Conservation (phyloP, 2,888 invertebrate species). For the Fragum fragum region DNA sequence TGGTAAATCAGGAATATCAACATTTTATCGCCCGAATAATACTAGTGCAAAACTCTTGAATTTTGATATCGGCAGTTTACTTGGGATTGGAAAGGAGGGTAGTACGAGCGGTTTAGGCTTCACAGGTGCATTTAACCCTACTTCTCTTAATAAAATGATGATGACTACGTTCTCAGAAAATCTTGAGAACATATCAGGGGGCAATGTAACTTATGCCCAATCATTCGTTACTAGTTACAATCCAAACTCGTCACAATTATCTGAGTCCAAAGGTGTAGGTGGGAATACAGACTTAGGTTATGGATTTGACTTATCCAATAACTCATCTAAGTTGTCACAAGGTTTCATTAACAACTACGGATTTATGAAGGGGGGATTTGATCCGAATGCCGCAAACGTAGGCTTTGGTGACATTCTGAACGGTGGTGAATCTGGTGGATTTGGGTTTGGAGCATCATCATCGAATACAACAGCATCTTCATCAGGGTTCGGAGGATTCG, state of each 20-base stretch:
- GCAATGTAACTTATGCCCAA: too few relatives aligned
- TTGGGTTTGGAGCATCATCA: conserved; percentile 1
- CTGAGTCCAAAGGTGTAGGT: neutral
- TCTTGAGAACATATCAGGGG: neutral
- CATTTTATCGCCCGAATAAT: neutral
- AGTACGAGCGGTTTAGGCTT: neutral
- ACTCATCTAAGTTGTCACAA: neutral
- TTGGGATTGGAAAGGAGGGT: neutral
- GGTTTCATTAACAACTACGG: neutral
- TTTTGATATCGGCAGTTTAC: conserved; percentile 17
- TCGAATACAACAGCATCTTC: neutral
- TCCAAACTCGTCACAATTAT: neutral
- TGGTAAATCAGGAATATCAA: neutral
- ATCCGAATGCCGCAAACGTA: conserved; percentile 61
- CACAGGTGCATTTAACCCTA: conserved; percentile 14
- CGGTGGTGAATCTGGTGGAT: neutral
- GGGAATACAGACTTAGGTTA: neutral
- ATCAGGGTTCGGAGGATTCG: conserved; percentile 24
- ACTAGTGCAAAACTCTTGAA: conserved; percentile 2
- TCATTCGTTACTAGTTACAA: neutral
- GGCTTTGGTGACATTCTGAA: conserved; percentile 23
- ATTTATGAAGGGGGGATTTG: conserved; percentile 49
- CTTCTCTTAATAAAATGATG: conserved; percentile 13
- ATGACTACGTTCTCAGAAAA: neutral
- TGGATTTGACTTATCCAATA: neutral